phyloP scores from a whole-genome alignment of 2,888 invertebrate genomes.

The Gnatocerus cornutus region DNA sequence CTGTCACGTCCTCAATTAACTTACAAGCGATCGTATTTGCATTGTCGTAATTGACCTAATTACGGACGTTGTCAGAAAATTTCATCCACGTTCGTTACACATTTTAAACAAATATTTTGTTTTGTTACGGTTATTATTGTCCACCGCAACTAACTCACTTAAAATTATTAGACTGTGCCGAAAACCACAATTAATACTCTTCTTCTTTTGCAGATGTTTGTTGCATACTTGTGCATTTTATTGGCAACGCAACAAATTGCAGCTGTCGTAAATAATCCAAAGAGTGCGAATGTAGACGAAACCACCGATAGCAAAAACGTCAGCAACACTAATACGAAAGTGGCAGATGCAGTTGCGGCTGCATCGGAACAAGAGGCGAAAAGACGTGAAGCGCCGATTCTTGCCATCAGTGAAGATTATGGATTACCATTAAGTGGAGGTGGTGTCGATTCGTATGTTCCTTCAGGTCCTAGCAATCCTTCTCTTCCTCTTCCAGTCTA shows the following conservation, averaged over 20 bases:
- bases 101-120: constrained; percentile 13
- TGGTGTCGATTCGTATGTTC: constrained; percentile 70
- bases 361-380: constrained; percentile 65
- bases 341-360: constrained; percentile 62
- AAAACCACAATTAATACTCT: constrained; percentile 23
- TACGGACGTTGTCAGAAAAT: constrained; percentile 18
- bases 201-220: constrained; percentile 62
- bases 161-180: constrained; percentile 43
- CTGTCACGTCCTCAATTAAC: constrained; percentile 38
- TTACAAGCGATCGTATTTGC: constrained; percentile 15
- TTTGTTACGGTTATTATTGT: constrained; percentile 17
- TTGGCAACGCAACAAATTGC: constrained; percentile 64
- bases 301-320: constrained; percentile 12
- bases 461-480: constrained; percentile 68
- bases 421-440: constrained; percentile 74
- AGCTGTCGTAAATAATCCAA: constrained; percentile 68
- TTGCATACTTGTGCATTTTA: constrained; percentile 62
- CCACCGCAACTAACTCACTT: constrained; percentile 31
- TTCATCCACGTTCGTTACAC: constrained; percentile 2
- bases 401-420: constrained; percentile 69
- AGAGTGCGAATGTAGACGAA: constrained; percentile 47
- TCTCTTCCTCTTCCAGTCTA: constrained; percentile 76
- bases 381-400: constrained; percentile 65
- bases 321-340: constrained; percentile 50
- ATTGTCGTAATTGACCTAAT: constrained; percentile 30